A percentile compares a stretch with the other conserved stretches of the same genome.
Conservation (phyloP, 2,113 vertebrate species). For the Myodes glareolus region DNA sequence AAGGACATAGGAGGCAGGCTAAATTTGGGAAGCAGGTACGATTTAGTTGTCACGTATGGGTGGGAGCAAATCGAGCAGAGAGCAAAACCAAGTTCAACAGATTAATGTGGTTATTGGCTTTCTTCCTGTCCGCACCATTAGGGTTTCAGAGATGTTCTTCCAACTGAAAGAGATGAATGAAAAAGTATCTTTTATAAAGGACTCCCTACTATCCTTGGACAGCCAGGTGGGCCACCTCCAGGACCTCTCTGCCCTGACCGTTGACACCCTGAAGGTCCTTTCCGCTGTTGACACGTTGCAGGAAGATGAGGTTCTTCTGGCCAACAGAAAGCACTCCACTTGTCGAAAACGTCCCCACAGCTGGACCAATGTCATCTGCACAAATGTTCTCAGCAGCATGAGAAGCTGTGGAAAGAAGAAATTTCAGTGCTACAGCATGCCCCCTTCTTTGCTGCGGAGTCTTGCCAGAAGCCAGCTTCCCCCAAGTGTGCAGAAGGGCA, state of each 20-base stretch:
- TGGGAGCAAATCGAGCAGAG: neutral
- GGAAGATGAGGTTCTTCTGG: slow-evolving; percentile 89
- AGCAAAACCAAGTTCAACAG: neutral
- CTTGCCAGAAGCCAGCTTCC: slow-evolving; percentile 79
- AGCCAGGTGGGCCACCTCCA: slow-evolving; percentile 95
- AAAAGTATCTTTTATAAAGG: slow-evolving; percentile 93
- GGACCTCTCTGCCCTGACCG: slow-evolving; percentile 93
- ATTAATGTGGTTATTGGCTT: slow-evolving; percentile 44
- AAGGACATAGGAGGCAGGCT: neutral
- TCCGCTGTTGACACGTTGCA: slow-evolving; percentile 95
- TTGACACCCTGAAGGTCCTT: slow-evolving; percentile 95
- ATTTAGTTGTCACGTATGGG: neutral
- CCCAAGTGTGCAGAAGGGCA: slow-evolving; percentile 58
- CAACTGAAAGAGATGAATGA: slow-evolving; percentile 93
- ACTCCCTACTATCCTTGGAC: slow-evolving; percentile 92
- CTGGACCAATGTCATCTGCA: slow-evolving; percentile 88
- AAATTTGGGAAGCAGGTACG: neutral
- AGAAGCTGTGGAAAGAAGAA: slow-evolving; percentile 84
- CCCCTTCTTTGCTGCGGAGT: slow-evolving; percentile 90
- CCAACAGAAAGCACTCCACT: slow-evolving; percentile 80
- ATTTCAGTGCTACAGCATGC: slow-evolving; percentile 90
- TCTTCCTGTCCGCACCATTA: slow-evolving; percentile 75
- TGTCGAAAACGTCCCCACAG: slow-evolving; percentile 89
- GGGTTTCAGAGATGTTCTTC: slow-evolving; percentile 91
- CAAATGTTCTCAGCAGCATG: slow-evolving; percentile 78